Evolutionary conservation across 2,797 vertebrate species (phyloP).

Genomic region (Lepidocolaptes lacrymiger): DNA sequence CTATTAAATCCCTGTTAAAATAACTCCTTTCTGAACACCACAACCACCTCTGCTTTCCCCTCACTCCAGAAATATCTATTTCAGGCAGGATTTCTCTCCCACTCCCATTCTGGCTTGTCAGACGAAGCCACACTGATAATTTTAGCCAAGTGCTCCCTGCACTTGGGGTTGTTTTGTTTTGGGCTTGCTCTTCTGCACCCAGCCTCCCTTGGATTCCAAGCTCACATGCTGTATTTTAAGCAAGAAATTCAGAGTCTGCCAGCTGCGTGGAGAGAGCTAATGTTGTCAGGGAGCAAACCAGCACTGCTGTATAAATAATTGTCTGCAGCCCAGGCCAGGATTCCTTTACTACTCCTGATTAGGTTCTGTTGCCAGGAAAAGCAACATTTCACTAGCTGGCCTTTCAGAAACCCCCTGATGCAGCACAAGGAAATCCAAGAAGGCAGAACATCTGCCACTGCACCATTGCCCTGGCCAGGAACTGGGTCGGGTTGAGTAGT

Average conservation of each 20-base stretch:
- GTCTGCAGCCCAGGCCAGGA: not conserved
- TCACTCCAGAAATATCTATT: not conserved
- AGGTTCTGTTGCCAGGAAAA: not conserved
- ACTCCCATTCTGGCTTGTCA: not conserved
- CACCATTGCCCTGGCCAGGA: not conserved
- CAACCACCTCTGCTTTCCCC: not conserved
- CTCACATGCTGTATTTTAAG: not conserved
- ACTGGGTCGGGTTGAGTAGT: not conserved
- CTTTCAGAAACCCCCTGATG: not conserved
- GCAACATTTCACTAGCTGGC: not conserved
- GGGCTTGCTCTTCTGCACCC: not conserved
- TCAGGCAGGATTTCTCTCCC: not conserved
- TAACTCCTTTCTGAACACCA: not conserved
- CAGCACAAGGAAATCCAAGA: not conserved
- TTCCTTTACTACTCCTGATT: not conserved
- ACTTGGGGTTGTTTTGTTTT: not conserved
- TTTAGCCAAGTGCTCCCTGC: not conserved
- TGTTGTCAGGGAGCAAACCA: not conserved
- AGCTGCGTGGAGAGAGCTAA: not conserved
- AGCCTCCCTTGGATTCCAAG: not conserved
- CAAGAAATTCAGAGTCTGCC: not conserved
- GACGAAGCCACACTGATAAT: not conserved
- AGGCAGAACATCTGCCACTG: not conserved
- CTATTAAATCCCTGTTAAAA: not conserved
- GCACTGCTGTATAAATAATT: not conserved